These are phyloP conservation scores for Nasonia longicornis DNA, from an alignment of 1,140 invertebrate species.

Conservation along the genomic window DNA sequence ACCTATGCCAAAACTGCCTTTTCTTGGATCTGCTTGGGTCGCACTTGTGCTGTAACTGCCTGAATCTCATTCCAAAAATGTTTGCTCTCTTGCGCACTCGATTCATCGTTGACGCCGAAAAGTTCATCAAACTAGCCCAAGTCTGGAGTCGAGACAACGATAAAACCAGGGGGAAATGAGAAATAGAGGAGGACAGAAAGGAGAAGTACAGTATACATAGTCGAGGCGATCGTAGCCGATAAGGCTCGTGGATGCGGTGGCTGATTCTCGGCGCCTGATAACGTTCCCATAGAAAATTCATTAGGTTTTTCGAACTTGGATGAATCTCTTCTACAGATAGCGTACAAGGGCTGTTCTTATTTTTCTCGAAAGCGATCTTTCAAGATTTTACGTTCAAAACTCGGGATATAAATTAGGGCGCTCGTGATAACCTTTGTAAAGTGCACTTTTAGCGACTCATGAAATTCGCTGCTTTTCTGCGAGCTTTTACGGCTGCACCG, in stretches of 20 bases:
- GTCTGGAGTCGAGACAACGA: not conserved
- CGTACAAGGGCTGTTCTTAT: not conserved
- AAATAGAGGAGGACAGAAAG: too few relatives aligned
- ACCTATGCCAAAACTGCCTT: too few relatives aligned
- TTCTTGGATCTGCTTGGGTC: too few relatives aligned
- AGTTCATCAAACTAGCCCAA: slow-evolving; percentile 30
- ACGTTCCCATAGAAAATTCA: slow-evolving; percentile 20
- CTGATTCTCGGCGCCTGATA: not conserved
- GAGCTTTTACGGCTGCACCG: too few relatives aligned
- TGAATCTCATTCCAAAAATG: not conserved
- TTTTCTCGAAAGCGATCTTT: not conserved
- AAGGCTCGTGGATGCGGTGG: not conserved
- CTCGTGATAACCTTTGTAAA: too few relatives aligned
- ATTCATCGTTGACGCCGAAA: slow-evolving; percentile 20
- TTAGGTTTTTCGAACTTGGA: slow-evolving; percentile 23
- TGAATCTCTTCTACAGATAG: not conserved
- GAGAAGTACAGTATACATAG: too few relatives aligned
- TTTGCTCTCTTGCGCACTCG: not conserved
- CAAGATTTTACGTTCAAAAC: not conserved
- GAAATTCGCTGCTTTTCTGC: not conserved
- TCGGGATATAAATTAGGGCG: not conserved
- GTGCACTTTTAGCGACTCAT: not conserved
- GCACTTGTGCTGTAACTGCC: too few relatives aligned
- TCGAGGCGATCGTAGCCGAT: not conserved
- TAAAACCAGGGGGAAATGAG: not conserved